These are phyloP conservation scores for Thymelicus sylvestris DNA, from an alignment of 2,888 invertebrate species.

Conservation along the genomic window DNA sequence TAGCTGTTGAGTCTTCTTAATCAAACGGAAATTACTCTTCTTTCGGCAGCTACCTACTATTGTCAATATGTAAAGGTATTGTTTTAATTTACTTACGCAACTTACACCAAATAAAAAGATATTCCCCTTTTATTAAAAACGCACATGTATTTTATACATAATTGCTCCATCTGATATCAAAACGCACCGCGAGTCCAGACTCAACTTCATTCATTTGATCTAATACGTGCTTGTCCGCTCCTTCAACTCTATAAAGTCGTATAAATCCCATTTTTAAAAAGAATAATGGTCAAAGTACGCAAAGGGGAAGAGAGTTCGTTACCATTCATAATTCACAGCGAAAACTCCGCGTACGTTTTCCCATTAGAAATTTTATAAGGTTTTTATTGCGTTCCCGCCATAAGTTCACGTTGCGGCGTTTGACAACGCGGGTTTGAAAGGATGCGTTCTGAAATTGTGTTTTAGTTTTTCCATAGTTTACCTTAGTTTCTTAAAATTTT, in stretches of 20 bases:
- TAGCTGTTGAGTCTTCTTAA: no score
- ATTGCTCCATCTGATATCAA: no score
- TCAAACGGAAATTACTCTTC: no score
- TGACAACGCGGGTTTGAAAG: constrained; percentile 56
- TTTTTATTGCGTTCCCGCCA: constrained; percentile 76
- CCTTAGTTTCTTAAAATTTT: neutral
- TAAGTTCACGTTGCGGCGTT: constrained; percentile 63
- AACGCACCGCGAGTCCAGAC: neutral
- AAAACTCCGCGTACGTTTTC: constrained; percentile 83
- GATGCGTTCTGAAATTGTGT: constrained; percentile 46
- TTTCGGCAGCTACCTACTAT: no score
- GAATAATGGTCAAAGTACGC: constrained; percentile 41
- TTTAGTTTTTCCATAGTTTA: constrained; percentile 43
- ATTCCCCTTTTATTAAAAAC: no score
- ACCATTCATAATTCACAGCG: constrained; percentile 82
- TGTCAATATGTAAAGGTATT: no score
- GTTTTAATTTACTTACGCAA: no score
- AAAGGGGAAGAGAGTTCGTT: constrained; percentile 71
- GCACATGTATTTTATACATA: no score
- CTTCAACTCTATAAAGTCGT: constrained; percentile 11
- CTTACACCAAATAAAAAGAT: no score
- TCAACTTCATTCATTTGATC: constrained; percentile 34
- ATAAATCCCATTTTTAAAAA: constrained; percentile 22
- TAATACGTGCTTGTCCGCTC: constrained; percentile 43
- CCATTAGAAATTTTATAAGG: constrained; percentile 83